Conservation (phyloP, 2,113 vertebrate species). For the Microcebus lehilahytsara region DNA sequence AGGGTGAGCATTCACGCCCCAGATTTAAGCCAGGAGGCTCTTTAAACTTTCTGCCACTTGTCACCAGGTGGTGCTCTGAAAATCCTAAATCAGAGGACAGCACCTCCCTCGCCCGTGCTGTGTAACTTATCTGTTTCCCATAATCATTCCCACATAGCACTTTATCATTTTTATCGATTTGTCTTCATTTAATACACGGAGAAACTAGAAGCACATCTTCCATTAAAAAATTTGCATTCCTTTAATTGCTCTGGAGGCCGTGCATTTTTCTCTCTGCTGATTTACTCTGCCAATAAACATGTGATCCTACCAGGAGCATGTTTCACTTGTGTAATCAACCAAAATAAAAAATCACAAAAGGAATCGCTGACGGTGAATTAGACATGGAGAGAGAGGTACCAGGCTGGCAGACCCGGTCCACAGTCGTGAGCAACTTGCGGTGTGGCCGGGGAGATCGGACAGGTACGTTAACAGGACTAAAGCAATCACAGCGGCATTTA, state of each 20-base stretch:
- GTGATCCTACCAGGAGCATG: background rate
- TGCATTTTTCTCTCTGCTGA: conserved; percentile 24
- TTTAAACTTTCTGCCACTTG: background rate
- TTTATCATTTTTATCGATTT: conserved; percentile 58
- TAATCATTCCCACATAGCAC: background rate
- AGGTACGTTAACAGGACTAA: background rate
- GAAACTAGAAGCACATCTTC: conserved; percentile 1
- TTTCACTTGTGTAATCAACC: conserved; percentile 52
- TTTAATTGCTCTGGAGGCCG: conserved; percentile 50
- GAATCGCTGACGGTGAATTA: background rate
- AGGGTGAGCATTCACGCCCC: too few relatives aligned
- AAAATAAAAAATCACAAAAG: background rate
- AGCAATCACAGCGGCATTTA: background rate
- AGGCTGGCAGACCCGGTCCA: background rate
- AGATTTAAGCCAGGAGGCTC: background rate
- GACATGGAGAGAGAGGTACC: background rate
- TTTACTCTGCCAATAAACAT: conserved; percentile 54
- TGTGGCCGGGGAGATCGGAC: background rate
- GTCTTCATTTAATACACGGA: background rate
- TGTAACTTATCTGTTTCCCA: background rate
- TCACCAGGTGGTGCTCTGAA: background rate
- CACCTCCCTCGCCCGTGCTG: background rate
- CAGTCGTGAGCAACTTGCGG: background rate
- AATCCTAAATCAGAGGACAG: background rate
- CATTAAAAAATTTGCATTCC: conserved; percentile 11